Percentiles rank a stretch among this genome's conserved stretches.
Evolutionary conservation across 2,797 vertebrate genomes (phyloP).

Genomic region (Eidolon dupreanum): DNA sequence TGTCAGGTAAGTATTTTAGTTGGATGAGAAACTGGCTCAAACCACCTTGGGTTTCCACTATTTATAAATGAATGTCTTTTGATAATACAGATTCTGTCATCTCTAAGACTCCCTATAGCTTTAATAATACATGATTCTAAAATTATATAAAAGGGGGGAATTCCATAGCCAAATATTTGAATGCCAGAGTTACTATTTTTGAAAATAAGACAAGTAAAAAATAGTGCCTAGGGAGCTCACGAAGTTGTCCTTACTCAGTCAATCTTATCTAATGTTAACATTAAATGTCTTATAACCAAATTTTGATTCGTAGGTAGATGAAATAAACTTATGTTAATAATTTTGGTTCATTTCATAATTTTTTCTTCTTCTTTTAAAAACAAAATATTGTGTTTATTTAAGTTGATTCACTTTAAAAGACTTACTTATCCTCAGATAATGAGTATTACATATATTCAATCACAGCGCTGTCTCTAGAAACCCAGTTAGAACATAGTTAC

Average conservation of each 20-base stretch:
- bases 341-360: neutral
- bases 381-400: neutral
- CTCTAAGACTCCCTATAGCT: neutral
- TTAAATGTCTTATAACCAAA: neutral
- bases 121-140: constrained; percentile 29
- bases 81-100: neutral
- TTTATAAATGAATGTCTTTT: constrained; percentile 39
- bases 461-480: neutral
- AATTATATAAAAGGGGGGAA: neutral
- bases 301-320: neutral
- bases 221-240: neutral
- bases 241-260: neutral
- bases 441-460: neutral
- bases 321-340: neutral
- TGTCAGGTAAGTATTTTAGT: constrained; percentile 7
- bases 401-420: neutral
- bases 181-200: constrained; percentile 22
- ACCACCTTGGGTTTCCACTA: neutral
- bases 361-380: neutral
- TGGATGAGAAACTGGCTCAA: constrained; percentile 16
- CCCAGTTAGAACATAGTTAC: neutral
- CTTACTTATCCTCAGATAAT: neutral
- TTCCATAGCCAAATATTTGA: constrained; percentile 37
- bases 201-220: constrained; percentile 59
- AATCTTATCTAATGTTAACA: neutral